phyloP scores from a whole-genome alignment of 92 coral and sea anemone genomes.

The Ricordea florida region DNA sequence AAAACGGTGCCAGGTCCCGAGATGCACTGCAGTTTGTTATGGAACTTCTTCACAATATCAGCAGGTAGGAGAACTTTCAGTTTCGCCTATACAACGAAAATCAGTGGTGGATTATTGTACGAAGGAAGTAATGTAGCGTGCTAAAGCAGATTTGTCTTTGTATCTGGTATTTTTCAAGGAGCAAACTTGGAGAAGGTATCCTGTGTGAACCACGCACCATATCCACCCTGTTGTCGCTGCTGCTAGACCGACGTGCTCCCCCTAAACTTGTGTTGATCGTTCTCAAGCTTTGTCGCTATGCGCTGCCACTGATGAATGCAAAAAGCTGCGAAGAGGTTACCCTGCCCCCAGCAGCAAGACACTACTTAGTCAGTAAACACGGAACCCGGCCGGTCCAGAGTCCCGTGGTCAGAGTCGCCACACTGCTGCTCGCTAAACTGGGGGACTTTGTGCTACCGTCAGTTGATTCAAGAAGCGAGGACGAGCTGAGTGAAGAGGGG shows the following conservation, averaged over 20 bases:
- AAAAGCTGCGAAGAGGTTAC: conserved; percentile 71
- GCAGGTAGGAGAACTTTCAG: conserved; percentile 65
- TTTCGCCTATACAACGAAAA: no score
- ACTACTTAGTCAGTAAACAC: conserved; percentile 42
- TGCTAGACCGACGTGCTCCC: conserved; percentile 87
- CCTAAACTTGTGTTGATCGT: conserved; percentile 88
- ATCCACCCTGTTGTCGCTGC: conserved; percentile 87
- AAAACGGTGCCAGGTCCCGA: conserved; percentile 42
- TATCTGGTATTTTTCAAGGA: no score
- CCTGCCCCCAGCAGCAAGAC: conserved; percentile 59
- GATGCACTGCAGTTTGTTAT: conserved; percentile 86
- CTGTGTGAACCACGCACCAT: conserved; percentile 89
- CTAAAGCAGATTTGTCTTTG: no score
- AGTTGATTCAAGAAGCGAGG: conserved; percentile 29
- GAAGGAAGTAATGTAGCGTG: no score
- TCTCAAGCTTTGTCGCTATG: conserved; percentile 82
- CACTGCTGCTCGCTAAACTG: conserved; percentile 80
- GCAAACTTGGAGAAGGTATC: conserved; percentile 92
- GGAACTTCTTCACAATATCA: conserved; percentile 81
- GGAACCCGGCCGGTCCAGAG: conserved; percentile 15
- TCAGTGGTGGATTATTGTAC: no score
- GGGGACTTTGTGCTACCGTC: conserved; percentile 87
- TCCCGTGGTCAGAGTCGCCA: conserved; percentile 76
- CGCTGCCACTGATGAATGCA: conserved; percentile 85
- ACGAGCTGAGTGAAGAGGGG: conserved; percentile 21